Evolutionary conservation across 2,797 vertebrate genomes (phyloP), one percentile per base, ranked within the genome.

Genomic region (Xyrichtys novacula): DNA sequence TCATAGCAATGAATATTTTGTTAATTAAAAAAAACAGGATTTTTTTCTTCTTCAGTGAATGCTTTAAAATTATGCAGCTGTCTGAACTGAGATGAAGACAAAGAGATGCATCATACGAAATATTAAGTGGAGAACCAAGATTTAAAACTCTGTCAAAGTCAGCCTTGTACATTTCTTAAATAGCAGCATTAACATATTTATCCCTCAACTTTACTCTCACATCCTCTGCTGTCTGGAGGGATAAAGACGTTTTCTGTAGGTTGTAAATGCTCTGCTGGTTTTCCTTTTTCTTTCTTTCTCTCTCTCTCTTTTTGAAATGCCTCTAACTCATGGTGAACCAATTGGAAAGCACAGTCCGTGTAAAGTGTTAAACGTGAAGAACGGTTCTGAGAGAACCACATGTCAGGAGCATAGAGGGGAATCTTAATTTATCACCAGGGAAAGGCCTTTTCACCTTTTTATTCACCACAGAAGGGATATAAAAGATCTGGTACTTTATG

Each of bases 241-340:
- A 76, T 65, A 15, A 78, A 86, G 75, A 72, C 76, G 75, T 86
- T 85, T 84, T 58, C 72, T 81, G 55, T 47, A 64, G 49, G 57
- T 49, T 66, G 70, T 73, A 73, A 90, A 86, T 72, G 87, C 76
- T 80, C 34, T 36, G 56, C 81, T 88, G 81, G 20, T 65, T 84
- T 79, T 67, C 46, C 52, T 54, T 56, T 56, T 34, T 48, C 54
- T 16, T 9, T 23, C 22, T 23, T 5, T 31, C 2, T 12, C 25
- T 10, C 52, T 40, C 40, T 25, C 49, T 40, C 23, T 31, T 22
- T 44, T 40, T 23, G 26, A 61, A 63, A 76, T 67, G 38, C 25
- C 32, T 64, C 28, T 79, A 70, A 17, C 36, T 81, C 65, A 20
- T 47, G 12, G 38, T 38, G 39, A 71, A 72, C 66, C 70, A 65